Evolutionary conservation across 2,888 invertebrate genomes (phyloP).

Genomic region (Neocrepidodera transversa): DNA sequence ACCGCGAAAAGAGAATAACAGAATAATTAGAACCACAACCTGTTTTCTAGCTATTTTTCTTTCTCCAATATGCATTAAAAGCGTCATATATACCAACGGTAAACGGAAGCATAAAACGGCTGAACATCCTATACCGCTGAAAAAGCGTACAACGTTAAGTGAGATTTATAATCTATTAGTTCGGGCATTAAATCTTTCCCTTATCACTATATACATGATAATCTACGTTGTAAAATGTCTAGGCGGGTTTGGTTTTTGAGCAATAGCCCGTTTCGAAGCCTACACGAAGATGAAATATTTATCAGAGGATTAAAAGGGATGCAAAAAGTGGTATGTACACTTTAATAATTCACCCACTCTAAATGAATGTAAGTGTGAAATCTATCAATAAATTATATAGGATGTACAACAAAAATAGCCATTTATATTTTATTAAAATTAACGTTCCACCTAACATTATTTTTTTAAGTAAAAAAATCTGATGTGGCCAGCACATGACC

Average conservation of each 20-base stretch:
- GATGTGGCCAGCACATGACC: too few relatives aligned
- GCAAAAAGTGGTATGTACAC: too few relatives aligned
- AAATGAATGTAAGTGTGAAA: too few relatives aligned
- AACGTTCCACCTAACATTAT: too few relatives aligned
- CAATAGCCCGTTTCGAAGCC: neutral
- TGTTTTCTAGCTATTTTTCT: neutral
- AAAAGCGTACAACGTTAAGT: conserved; percentile 10
- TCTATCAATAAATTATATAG: too few relatives aligned
- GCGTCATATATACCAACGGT: conserved; percentile 1
- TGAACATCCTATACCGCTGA: conserved; percentile 5
- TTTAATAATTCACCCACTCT: too few relatives aligned
- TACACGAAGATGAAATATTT: neutral
- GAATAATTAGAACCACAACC: too few relatives aligned
- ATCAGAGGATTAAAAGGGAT: neutral
- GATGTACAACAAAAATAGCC: too few relatives aligned
- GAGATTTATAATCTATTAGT: conserved; percentile 14
- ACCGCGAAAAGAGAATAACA: too few relatives aligned
- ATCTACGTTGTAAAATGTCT: conserved; percentile 1
- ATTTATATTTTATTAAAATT: too few relatives aligned
- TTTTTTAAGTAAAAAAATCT: too few relatives aligned
- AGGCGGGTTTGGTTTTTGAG: neutral
- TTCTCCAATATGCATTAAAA: conserved; percentile 2
- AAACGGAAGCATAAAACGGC: conserved; percentile 10
- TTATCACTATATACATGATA: conserved; percentile 14
- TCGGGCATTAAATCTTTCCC: conserved; percentile 9